Evolutionary conservation across 2,888 invertebrate species (phyloP).

Genomic region (Eilema depressum): DNA sequence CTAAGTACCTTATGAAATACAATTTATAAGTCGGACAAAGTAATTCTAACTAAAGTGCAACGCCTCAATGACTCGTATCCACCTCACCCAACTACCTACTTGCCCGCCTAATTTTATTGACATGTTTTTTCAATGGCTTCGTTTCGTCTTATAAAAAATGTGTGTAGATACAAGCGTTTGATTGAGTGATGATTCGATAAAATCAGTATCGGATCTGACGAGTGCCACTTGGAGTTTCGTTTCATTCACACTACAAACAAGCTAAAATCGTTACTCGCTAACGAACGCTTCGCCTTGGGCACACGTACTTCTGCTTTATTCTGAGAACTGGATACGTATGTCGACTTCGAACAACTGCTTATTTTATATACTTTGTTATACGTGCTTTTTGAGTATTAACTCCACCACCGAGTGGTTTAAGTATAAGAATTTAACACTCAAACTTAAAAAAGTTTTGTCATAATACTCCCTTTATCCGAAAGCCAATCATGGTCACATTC

Average conservation of each 20-base stretch:
- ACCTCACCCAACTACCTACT: slow-evolving; percentile 33
- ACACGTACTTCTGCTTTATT: slow-evolving; percentile 29
- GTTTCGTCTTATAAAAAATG: slow-evolving; percentile 47
- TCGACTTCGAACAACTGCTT: slow-evolving; percentile 7
- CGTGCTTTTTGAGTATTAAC: neutral
- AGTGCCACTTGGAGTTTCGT: slow-evolving; percentile 64
- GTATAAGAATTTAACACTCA: neutral
- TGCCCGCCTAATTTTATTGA: slow-evolving; percentile 55
- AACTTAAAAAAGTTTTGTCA: neutral
- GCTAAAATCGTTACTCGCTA: slow-evolving; percentile 57
- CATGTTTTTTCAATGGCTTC: slow-evolving; percentile 47
- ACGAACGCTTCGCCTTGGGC: slow-evolving; percentile 33
- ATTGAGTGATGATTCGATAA: slow-evolving; percentile 66
- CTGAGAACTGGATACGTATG: slow-evolving; percentile 23
- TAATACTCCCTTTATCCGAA: too few species aligned
- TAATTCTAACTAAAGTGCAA: neutral
- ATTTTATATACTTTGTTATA: neutral
- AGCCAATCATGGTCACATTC: too few species aligned
- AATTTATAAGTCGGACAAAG: neutral
- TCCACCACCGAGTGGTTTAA: neutral
- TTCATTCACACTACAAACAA: slow-evolving; percentile 62
- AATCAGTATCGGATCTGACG: slow-evolving; percentile 56
- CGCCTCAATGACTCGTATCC: slow-evolving; percentile 4
- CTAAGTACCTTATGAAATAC: slow-evolving; percentile 1
- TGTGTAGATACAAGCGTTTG: slow-evolving; percentile 51